phyloP scores from a whole-genome alignment of 2,888 invertebrate genomes.

The Caenorhabditis sp. region DNA sequence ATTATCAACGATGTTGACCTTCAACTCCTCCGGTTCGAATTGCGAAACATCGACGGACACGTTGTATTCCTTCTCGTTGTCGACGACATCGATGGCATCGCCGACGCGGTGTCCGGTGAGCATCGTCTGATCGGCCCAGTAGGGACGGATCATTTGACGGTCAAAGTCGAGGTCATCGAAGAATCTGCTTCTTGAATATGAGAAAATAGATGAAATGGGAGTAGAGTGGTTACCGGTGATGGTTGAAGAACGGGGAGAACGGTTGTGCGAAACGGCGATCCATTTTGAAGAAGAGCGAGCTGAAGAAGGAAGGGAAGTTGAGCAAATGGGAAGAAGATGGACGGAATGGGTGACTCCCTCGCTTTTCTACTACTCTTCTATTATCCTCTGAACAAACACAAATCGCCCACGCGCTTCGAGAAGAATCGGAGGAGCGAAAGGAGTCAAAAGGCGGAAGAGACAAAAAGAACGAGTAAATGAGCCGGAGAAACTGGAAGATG shows the following conservation, averaged over 20 bases:
- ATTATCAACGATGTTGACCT: conserved; percentile 72
- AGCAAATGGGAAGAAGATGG: background rate
- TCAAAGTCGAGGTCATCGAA: conserved; percentile 74
- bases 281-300: conserved; percentile 24
- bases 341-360: conserved; percentile 3
- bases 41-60: conserved; percentile 72
- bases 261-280: conserved; percentile 63
- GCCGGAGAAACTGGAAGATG: no score
- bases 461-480: background rate
- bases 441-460: conserved; percentile 12
- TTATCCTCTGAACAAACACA: conserved; percentile 48
- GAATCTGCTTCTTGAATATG: conserved; percentile 39
- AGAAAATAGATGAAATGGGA: background rate
- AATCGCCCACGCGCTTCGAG: conserved; percentile 38
- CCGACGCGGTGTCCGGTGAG: conserved; percentile 68
- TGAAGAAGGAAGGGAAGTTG: background rate
- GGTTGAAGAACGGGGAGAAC: conserved; percentile 63
- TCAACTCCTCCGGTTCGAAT: conserved; percentile 73
- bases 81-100: conserved; percentile 70
- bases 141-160: conserved; percentile 66
- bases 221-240: conserved; percentile 18
- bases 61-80: conserved; percentile 64
- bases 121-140: conserved; percentile 71
- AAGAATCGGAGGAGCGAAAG: conserved; percentile 2
- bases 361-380: conserved; percentile 53